Base-by-base conservation (phyloP, 1,140 invertebrate genomes). In the Drosophila biarmipes region DNA sequence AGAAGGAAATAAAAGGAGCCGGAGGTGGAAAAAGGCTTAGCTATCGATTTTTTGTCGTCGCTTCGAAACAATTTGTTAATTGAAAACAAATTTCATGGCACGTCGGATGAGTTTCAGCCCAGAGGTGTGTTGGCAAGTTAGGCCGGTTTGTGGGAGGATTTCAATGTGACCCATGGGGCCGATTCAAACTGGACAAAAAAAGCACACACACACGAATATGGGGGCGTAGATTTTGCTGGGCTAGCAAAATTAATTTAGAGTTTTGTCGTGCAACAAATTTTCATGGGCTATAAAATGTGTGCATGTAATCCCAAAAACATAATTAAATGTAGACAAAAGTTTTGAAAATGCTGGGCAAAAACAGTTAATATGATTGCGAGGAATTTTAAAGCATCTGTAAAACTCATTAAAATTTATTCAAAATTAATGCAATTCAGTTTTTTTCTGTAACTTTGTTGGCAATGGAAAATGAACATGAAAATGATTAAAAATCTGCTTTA, bases 61-160 rank as follows among this genome's bases (percentile, higher is more conserved):
- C 42, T 67, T 17, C 53, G 19, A 54, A 76, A 78, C 78, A 86
- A 78, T 81, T 86, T 87, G 78, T 86, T 86, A 86, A 86, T 86
- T 86, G 84, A 86, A 86, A 86, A 72, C 74, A 86, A 86, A 86
- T 89, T 86, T 89, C 21, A 46, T 66, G 61, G 38, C 31, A 57
- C 72, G 40, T 21, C 51, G 17, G 64, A 71, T 37, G 67, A 27
- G 35, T 31, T 51, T n/a, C 6, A 64, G 61, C 27, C 8, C 51
- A 19, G 42, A 69, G 67, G 67, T 69, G 67, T 69, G 34, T 14
- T 35, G 45, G 27, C 12, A 40, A 27, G 19, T 17, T 24, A 24
- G 49, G 19, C 3, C n/a, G 37, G 19, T 24, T n/a, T 38, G 24
- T 21, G 63, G 66, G 61, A 17, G n/a, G 29, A 10, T 27, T 57